These are phyloP conservation scores for Apomyelois bistriatella DNA, from an alignment of 2,888 invertebrate genomes.

Conservation along the genomic window DNA sequence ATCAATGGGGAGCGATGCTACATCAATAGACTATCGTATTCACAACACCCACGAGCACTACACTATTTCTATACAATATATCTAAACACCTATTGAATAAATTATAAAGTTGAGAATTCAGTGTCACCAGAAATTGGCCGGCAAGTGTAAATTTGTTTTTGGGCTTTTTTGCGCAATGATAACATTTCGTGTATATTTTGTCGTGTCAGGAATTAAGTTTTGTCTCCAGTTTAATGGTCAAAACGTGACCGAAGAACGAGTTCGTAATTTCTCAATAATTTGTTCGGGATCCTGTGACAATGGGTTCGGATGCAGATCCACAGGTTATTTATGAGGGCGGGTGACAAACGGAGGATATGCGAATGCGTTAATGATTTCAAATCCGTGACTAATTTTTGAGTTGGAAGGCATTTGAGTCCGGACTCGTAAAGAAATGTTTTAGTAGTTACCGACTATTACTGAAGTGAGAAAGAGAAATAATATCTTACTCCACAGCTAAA, in stretches of 20 bases:
- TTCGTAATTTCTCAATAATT: constrained; percentile 68
- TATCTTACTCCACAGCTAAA: no score
- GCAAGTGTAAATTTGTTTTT: constrained; percentile 30
- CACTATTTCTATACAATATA: not conserved
- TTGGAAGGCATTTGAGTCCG: constrained; percentile 3
- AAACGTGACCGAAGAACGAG: constrained; percentile 71
- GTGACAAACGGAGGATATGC: constrained; percentile 33
- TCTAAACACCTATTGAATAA: constrained; percentile 18
- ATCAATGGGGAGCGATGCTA: constrained; percentile 73
- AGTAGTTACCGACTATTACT: not conserved
- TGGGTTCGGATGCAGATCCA: constrained; percentile 56
- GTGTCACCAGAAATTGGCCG: constrained; percentile 8
- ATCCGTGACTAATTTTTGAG: constrained; percentile 36
- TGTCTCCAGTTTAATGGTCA: constrained; percentile 74
- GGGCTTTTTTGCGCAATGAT: constrained; percentile 77
- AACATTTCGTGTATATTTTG: constrained; percentile 71
- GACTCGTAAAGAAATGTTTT: not conserved
- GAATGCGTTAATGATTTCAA: constrained; percentile 29
- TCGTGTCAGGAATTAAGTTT: constrained; percentile 75
- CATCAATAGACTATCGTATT: constrained; percentile 63
- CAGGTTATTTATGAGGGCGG: constrained; percentile 55
- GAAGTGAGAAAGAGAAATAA: no score
- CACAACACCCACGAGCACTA: constrained; percentile 37
- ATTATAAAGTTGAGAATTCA: constrained; percentile 30
- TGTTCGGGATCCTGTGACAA: constrained; percentile 65